These are phyloP conservation scores for Megaceryle maxima DNA, from an alignment of 2,113 vertebrate genomes.

Conservation along the genomic window DNA sequence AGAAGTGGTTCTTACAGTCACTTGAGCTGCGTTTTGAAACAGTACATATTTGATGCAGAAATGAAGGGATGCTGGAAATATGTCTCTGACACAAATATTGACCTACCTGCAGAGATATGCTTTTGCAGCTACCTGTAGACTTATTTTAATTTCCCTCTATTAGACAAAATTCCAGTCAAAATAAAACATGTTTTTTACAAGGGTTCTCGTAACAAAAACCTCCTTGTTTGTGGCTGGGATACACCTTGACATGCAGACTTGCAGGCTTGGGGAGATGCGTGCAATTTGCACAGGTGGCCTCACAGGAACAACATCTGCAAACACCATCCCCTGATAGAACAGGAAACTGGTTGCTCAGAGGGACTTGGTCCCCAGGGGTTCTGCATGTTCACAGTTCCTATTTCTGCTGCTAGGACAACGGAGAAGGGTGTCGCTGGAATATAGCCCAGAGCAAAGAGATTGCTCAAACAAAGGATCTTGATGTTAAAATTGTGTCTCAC, in stretches of 20 bases:
- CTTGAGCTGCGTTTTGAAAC: neutral
- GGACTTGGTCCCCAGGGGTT: neutral
- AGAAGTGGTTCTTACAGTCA: neutral
- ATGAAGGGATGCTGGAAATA: neutral
- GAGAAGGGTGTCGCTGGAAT: conserved; percentile 50
- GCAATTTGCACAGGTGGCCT: neutral
- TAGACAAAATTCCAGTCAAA: neutral
- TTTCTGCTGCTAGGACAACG: conserved; percentile 42
- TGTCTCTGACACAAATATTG: neutral
- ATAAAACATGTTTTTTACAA: neutral
- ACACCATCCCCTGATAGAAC: neutral
- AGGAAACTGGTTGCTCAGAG: neutral
- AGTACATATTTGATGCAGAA: neutral
- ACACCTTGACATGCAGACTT: neutral
- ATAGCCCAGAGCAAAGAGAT: conserved; percentile 15
- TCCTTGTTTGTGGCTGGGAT: neutral
- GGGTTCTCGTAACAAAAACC: neutral
- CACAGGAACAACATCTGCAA: neutral
- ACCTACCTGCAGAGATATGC: neutral
- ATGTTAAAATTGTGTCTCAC: conserved; percentile 22
- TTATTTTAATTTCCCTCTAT: neutral
- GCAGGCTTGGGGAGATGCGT: neutral
- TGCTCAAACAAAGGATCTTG: conserved; percentile 42
- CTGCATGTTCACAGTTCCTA: neutral
- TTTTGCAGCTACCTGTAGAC: neutral